Conservation (phyloP, 2,888 invertebrate genomes). For the Lepidonotus clava region DNA sequence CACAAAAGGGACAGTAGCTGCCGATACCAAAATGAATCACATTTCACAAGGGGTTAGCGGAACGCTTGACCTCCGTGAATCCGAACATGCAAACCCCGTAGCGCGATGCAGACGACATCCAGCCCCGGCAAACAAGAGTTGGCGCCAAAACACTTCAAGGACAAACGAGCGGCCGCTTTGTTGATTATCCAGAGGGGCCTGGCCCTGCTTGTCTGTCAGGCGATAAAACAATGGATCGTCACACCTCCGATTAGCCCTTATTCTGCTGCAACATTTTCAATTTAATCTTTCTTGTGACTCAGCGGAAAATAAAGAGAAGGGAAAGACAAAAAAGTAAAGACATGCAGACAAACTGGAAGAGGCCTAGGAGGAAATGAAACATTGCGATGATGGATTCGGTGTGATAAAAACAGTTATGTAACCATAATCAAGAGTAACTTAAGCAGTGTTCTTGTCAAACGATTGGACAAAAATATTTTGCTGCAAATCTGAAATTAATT, state of each 20-base stretch:
- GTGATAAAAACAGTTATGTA: background rate
- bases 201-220: conserved; percentile 8
- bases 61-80: conserved; percentile 20
- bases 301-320: conserved; percentile 15
- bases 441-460: conserved; percentile 4
- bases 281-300: conserved; percentile 48
- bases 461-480: background rate
- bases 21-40: conserved; percentile 33
- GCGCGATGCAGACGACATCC: background rate
- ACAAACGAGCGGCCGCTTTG: conserved; percentile 29
- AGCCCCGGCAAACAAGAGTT: conserved; percentile 19
- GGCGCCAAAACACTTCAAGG: conserved; percentile 32
- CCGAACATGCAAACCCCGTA: conserved; percentile 27
- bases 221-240: conserved; percentile 22
- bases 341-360: background rate
- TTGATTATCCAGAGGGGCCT: conserved; percentile 12
- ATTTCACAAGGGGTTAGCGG: conserved; percentile 4
- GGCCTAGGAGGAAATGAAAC: conserved; percentile 40
- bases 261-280: conserved; percentile 15
- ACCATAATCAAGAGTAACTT: conserved; percentile 37
- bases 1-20: no score
- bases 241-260: conserved; percentile 23
- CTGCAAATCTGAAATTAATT: background rate
- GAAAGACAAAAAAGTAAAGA: background rate
- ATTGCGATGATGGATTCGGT: conserved; percentile 29